Base-by-base conservation (phyloP, 2,888 invertebrate genomes). In the Lacanobia wlatinum region DNA sequence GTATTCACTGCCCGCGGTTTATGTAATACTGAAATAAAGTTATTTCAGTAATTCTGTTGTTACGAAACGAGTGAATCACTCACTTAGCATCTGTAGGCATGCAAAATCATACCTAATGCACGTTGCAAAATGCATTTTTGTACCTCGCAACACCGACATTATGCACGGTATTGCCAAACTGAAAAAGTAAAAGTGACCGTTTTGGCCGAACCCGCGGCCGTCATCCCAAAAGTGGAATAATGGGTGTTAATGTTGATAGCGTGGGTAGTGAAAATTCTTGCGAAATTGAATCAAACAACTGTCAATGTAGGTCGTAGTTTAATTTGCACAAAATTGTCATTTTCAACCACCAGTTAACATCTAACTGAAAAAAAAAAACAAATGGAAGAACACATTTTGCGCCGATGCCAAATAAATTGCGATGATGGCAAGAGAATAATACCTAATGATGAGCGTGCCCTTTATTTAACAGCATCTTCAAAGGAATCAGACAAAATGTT, bases 111-210 rank as follows among this genome's bases (percentile, higher is more conserved):
- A 38, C 65, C 55, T 72, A 77, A 75, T 71, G 58, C 55, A 61
- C 18, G 28, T 82, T 83, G 48, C 74, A 71, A 79, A 75, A 78
- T 80, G 59, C 62, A 76, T 72, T 72, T 61, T 76, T 82, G 10
- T 59, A 66, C 69, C 53, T 71, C 83, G 72, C 67, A 84, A 79
- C 68, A 74, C 52, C 2, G 12, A 40, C 46, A 66, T 79, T 72
- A 64, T 28, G 69, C 48, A 58, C 56, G 50, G 68, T 81, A 59
- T 85, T 83, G 75, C 82, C 70, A 84, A 63, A 81, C 61, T 60
- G 18, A 83, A 70, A 80, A 81, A 82, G 76, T 80, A 84, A 87
- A 87, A 85, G 86, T 82, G 62, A 71, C 61, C 68, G 48, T 71
- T 80, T 69, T 10, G 53, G 34, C 34, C 52, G 48, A 56, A 62